Evolutionary conservation across 2,797 vertebrate species (phyloP), one percentile per base, ranked within the genome.

Genomic region (Anas capensis): DNA sequence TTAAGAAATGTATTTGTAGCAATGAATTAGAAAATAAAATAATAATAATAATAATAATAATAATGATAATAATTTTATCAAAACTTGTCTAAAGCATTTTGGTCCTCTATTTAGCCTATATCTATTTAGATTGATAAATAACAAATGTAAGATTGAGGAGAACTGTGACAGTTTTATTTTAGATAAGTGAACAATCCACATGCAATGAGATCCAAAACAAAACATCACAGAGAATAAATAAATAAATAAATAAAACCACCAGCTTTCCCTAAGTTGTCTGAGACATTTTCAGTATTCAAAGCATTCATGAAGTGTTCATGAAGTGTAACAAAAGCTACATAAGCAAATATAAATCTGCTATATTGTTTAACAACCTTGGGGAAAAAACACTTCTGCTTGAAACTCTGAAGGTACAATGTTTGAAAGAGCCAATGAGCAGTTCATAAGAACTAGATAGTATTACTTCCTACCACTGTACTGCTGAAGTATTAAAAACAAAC

Each of bases 291-390:
- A 92, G 81, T 62, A 85, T 90, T 88, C 71, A 53, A 69, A 92
- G 66, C 83, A 92, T 62, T 88, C 62, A 83, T 54, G n/a, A 88
- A 96, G 38, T 31, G 75, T 60, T 96, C 42, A 38, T 21, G 71
- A 96, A 95, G 70, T 12, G 1, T 60, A 95, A 94, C 65, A 91
- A 75, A 96, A 88, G 54, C 49, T 82, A 86, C 93, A 87, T 57
- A 94, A 92, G 48, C 56, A 95, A 95, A 96, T 53, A 88, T 64
- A 68, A 84, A 91, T 91, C 57, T 92, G 24, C 81, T 92, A 23
- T 82, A 88, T 44, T 2, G 0, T 77, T 88, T 88, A 87, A 83
- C 49, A 92, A 86, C 64, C 40, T 78, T 16, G 21, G 29, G 44
- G 56, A 46, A 54, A 85, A 86, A 84, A 16, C 48, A 38, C 4